phyloP scores from a whole-genome alignment of 1,140 invertebrate species.

The Bradysia coprophila region DNA sequence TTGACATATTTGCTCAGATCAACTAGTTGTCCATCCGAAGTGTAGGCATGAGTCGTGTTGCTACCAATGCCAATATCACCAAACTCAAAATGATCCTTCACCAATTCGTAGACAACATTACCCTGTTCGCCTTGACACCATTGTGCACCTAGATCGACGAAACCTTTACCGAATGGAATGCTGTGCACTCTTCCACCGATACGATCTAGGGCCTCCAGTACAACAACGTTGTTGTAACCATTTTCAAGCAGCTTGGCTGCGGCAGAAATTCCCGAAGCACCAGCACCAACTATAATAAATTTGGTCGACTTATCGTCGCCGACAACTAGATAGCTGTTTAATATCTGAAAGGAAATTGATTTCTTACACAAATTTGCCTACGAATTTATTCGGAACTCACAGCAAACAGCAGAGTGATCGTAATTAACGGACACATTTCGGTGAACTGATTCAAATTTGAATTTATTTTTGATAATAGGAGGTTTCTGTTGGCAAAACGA shows the following conservation, averaged over 20 bases:
- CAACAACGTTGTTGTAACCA: constrained; percentile 43
- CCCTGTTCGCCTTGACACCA: constrained; percentile 52
- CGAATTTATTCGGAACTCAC: no score
- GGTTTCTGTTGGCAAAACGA: no score
- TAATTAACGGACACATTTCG: no score
- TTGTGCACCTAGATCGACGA: constrained; percentile 57
- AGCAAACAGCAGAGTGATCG: no score
- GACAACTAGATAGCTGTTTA: no score
- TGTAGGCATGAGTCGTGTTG: constrained; percentile 19
- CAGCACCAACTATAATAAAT: constrained; percentile 48
- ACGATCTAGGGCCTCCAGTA: constrained; percentile 57
- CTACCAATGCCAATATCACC: constrained; percentile 13
- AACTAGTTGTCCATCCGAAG: constrained; percentile 18
- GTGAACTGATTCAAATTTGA: no score
- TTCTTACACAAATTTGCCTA: no score
- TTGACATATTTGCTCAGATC: constrained; percentile 10
- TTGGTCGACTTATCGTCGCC: constrained; percentile 25
- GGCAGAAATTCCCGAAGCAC: constrained; percentile 55
- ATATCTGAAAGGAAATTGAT: no score
- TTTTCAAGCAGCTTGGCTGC: constrained; percentile 46
- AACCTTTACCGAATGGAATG: constrained; percentile 48
- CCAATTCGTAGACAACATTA: constrained; percentile 46
- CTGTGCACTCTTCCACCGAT: constrained; percentile 56
- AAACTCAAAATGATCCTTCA: constrained; percentile 32
- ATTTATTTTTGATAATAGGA: no score